Evolutionary conservation across 2,888 invertebrate genomes (phyloP).

Genomic region (Diplazon laetatorius): DNA sequence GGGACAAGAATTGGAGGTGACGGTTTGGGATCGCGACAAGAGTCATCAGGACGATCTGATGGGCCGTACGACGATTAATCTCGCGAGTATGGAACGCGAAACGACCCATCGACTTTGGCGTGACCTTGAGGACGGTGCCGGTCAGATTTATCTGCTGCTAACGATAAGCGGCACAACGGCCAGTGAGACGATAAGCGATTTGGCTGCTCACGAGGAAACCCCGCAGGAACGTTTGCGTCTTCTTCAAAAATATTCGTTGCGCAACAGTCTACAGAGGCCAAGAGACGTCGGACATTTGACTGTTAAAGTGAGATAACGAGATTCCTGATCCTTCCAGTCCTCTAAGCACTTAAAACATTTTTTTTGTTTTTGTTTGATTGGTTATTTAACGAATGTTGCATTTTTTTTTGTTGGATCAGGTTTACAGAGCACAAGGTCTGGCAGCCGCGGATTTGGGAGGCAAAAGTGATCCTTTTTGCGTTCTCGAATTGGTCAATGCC

Average conservation of each 20-base stretch:
- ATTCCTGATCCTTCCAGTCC: neutral
- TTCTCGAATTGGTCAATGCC: slow-evolving; percentile 96
- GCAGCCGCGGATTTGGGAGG: slow-evolving; percentile 98
- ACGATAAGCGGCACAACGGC: slow-evolving; percentile 98
- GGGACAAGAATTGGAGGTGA: slow-evolving; percentile 95
- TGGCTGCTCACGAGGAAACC: slow-evolving; percentile 92
- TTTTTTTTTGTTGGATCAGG: slow-evolving; percentile 71
- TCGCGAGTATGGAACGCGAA: slow-evolving; percentile 93
- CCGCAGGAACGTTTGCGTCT: slow-evolving; percentile 86
- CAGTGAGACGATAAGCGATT: slow-evolving; percentile 95
- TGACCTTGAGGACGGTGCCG: slow-evolving; percentile 94
- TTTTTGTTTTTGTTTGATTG: no score
- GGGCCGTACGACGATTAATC: slow-evolving; percentile 92
- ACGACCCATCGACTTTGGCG: slow-evolving; percentile 95
- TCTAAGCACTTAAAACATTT: no score
- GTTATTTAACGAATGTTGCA: no score
- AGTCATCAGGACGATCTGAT: slow-evolving; percentile 93
- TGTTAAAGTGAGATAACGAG: slow-evolving; percentile 91
- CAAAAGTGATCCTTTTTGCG: slow-evolving; percentile 99
- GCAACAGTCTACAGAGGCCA: slow-evolving; percentile 87
- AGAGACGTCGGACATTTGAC: slow-evolving; percentile 97
- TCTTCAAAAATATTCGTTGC: slow-evolving; percentile 75
- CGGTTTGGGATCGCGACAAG: slow-evolving; percentile 94
- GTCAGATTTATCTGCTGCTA: slow-evolving; percentile 92
- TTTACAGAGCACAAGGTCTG: slow-evolving; percentile 88